Base-by-base conservation (phyloP, 2,797 vertebrate genomes). In the Lophius americanus region DNA sequence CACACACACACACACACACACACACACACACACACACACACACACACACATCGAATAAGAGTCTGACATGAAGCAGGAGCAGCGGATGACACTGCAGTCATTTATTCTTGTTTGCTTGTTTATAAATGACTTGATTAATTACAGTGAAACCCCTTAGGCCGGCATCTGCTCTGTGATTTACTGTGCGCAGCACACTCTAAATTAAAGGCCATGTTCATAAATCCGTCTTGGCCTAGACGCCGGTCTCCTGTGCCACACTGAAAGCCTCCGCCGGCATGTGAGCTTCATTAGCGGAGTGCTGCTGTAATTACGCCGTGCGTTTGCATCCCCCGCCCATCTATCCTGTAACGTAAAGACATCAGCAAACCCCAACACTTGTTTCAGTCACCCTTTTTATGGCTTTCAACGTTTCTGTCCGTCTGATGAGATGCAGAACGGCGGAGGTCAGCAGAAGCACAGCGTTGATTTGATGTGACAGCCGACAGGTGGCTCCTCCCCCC, bases 101-200 rank as follows among this genome's bases (percentile, higher is more conserved):
- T 84, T 80, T 75, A 73, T 81, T 75, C 64, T 72, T 70, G 75
- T 88, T 85, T 84, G 63, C 74, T 78, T 79, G 84, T 90, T 88
- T 83, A 83, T 79, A 77, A 86, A 84, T 81, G 44, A 83, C 68
- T 75, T 85, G 79, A 85, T 90, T 86, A 76, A 91, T 91, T 83
- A 80, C 9, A 65, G 68, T 48, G 38, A 75, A 82, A 76, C 8
- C 75, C 81, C 61, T 78, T 70, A 56, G 70, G 82, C 76, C 63
- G 70, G 53, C 71, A 78, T 78, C 66, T 73, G 71, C 78, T 80
- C 51, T 14, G 51, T 83, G 81, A 85, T 84, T 84, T 78, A 85
- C 75, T 72, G 60, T 73, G 64, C 14, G 33, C 46, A 38, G 64
- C 42, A 36, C 67, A 68, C 60, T 64, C 73, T 80, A 78, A 81